Conservation (phyloP, 2,888 invertebrate genomes). For the Troides oblongomaculatus region DNA sequence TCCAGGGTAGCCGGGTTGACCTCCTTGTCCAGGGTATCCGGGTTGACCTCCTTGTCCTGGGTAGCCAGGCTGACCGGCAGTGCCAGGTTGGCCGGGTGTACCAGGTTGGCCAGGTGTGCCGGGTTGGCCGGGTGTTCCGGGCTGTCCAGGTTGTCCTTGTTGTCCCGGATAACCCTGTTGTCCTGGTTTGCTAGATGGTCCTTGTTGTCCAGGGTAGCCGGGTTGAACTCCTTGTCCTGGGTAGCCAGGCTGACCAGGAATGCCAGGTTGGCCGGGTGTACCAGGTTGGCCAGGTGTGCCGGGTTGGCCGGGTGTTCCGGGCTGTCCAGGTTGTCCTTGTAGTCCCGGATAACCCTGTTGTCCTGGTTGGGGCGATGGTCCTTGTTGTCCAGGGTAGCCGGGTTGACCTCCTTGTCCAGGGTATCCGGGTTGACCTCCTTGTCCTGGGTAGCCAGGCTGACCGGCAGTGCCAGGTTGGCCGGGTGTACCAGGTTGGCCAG, state of each 20-base stretch:
- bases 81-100: too few relatives aligned
- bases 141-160: too few relatives aligned
- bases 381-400: constrained; percentile 29
- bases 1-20: too few relatives aligned
- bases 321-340: constrained; percentile 36
- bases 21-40: too few relatives aligned
- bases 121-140: too few relatives aligned
- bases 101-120: too few relatives aligned
- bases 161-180: too few relatives aligned
- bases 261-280: constrained; percentile 2
- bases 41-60: constrained; percentile 30
- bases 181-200: too few relatives aligned
- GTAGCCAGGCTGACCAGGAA: constrained; percentile 1
- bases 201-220: constrained; percentile 39
- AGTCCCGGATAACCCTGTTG: constrained; percentile 40
- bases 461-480: too few relatives aligned
- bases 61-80: too few relatives aligned
- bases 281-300: constrained; percentile 24
- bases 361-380: constrained; percentile 32
- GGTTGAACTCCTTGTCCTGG: constrained; percentile 45
- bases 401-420: constrained; percentile 36
- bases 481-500: constrained; percentile 34
- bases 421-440: constrained; percentile 33
- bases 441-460: constrained; percentile 34
- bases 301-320: constrained; percentile 24